Evolutionary conservation across 2,113 vertebrate species (phyloP).

Genomic region (Gavialis gangeticus): DNA sequence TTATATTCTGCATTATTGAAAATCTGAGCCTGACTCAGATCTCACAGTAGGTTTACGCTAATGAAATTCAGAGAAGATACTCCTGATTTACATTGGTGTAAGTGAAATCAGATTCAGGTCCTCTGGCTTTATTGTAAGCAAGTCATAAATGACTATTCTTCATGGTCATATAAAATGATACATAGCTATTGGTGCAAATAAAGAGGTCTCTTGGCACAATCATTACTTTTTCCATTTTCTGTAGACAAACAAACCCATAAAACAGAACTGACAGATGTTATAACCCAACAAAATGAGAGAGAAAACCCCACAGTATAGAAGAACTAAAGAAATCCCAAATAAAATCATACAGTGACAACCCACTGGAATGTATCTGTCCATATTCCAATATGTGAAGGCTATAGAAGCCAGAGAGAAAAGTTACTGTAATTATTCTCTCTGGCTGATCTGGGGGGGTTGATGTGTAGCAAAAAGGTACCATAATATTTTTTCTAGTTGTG

Average conservation of each 20-base stretch:
- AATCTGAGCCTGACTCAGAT: background rate
- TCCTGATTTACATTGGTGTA: background rate
- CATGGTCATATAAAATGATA: constrained; percentile 66
- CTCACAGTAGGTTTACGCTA: background rate
- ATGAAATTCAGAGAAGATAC: background rate
- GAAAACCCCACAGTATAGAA: constrained; percentile 16
- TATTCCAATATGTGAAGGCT: background rate
- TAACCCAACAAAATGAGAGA: constrained; percentile 67
- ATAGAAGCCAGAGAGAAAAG: background rate
- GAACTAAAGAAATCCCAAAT: constrained; percentile 40
- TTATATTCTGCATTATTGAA: background rate
- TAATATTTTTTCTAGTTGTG: background rate
- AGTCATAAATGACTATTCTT: constrained; percentile 49
- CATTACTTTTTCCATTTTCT: constrained; percentile 74
- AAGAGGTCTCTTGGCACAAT: constrained; percentile 48
- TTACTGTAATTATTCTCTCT: background rate
- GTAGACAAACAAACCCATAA: constrained; percentile 70
- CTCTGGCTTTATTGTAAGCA: constrained; percentile 21
- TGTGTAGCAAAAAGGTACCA: background rate
- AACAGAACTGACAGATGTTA: constrained; percentile 68
- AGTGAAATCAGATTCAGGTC: background rate
- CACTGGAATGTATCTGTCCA: background rate
- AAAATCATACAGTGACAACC: background rate
- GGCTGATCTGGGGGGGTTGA: background rate
- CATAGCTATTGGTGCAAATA: constrained; percentile 44